Conservation (phyloP, 2,797 vertebrate genomes). For the Lepidocolaptes lacrymiger region DNA sequence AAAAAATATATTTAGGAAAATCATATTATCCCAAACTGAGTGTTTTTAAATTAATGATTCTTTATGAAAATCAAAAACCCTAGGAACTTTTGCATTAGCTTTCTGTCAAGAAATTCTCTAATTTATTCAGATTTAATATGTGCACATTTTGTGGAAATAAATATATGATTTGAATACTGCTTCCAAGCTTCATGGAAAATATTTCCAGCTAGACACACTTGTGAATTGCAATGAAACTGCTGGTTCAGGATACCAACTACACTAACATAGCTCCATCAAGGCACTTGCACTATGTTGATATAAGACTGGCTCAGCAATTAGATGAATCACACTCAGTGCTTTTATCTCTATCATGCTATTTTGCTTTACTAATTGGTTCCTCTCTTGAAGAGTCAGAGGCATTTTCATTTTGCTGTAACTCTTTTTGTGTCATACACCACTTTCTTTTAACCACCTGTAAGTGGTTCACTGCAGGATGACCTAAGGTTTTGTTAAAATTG, state of each 20-base stretch:
- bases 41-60: background rate
- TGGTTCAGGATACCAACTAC: background rate
- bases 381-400: background rate
- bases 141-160: background rate
- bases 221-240: background rate
- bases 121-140: background rate
- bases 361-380: background rate
- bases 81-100: background rate
- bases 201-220: background rate
- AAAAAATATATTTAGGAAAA: background rate
- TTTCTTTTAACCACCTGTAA: background rate
- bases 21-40: accelerated
- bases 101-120: background rate
- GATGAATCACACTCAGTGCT: background rate
- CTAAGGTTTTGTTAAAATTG: background rate
- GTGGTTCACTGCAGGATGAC: background rate
- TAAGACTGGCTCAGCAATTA: background rate
- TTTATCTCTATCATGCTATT: background rate
- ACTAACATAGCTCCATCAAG: background rate
- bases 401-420: background rate
- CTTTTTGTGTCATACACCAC: background rate
- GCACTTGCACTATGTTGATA: background rate
- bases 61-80: background rate
- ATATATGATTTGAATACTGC: background rate
- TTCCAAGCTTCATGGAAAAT: background rate